phyloP scores from a whole-genome alignment of 2,113 vertebrate species.

The Mus pahari region DNA sequence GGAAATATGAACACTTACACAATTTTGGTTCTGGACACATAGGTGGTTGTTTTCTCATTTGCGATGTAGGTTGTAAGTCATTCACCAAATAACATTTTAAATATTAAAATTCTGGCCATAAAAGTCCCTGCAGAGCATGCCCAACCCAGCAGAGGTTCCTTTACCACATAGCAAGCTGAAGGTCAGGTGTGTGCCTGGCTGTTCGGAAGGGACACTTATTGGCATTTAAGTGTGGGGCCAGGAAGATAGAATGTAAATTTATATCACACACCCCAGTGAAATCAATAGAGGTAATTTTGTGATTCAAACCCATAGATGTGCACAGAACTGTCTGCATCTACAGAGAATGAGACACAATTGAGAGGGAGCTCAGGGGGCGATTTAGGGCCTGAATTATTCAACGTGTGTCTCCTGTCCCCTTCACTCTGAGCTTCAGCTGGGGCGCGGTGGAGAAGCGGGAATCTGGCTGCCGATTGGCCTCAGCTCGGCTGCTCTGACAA shows the following conservation, averaged over 20 bases:
- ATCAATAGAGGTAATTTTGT: constrained; percentile 74
- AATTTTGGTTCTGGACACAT: not conserved
- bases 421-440: constrained; percentile 44
- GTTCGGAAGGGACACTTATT: not conserved
- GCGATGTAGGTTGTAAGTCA: not conserved
- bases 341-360: not conserved
- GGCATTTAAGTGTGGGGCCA: constrained; percentile 40
- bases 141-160: not conserved
- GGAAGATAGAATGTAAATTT: constrained; percentile 69
- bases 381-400: constrained; percentile 56
- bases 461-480: not conserved
- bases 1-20: not conserved
- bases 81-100: not conserved
- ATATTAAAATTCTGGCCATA: not conserved
- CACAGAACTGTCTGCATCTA: not conserved
- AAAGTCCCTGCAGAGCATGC: not conserved
- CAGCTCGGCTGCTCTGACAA: constrained; percentile 60
- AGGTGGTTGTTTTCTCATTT: not conserved
- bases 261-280: constrained; percentile 25
- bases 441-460: not conserved
- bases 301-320: constrained; percentile 40
- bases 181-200: not conserved
- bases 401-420: not conserved
- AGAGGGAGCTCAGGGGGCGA: not conserved
- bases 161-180: not conserved